A percentile compares a stretch with the other conserved stretches of the same genome.
phyloP scores from a whole-genome alignment of 2,797 vertebrate species.

The Leptodactylus fallax region DNA sequence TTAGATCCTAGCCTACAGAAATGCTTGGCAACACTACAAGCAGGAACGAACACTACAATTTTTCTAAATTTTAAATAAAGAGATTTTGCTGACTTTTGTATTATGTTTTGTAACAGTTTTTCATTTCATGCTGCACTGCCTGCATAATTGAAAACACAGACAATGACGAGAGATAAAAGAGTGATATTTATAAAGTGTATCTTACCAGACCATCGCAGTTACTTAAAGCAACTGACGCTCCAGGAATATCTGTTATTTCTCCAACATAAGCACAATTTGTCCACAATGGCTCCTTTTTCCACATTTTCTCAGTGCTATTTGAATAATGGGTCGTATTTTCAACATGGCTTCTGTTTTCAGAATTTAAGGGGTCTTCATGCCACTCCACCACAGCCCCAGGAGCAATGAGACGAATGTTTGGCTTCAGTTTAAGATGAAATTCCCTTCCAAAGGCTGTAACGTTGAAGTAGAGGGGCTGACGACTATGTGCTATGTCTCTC shows the following conservation, averaged over 20 bases:
- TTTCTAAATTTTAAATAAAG: too few relatives aligned
- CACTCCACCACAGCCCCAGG: constrained; percentile 90
- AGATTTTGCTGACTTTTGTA: too few relatives aligned
- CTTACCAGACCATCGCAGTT: constrained; percentile 99
- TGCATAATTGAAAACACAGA: background rate
- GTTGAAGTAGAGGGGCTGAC: constrained; percentile 87
- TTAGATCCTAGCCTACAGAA: background rate
- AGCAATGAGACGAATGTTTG: constrained; percentile 85
- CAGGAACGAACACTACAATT: too few relatives aligned
- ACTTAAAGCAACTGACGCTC: constrained; percentile 94
- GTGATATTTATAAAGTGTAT: background rate
- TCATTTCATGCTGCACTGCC: background rate
- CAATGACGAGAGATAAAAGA: background rate
- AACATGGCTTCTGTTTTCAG: constrained; percentile 68
- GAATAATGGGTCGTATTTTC: constrained; percentile 47
- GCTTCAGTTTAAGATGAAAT: constrained; percentile 90
- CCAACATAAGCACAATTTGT: constrained; percentile 93
- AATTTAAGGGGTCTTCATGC: constrained; percentile 77
- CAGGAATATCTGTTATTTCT: constrained; percentile 89
- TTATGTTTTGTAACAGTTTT: too few relatives aligned
- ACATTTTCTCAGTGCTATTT: constrained; percentile 70
- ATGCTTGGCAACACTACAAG: background rate
- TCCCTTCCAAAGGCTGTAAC: constrained; percentile 91
- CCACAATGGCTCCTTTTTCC: constrained; percentile 86
- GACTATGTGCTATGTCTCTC: constrained; percentile 75